Evolutionary conservation across 2,797 vertebrate genomes (phyloP).

Genomic region (Carduelis carduelis): DNA sequence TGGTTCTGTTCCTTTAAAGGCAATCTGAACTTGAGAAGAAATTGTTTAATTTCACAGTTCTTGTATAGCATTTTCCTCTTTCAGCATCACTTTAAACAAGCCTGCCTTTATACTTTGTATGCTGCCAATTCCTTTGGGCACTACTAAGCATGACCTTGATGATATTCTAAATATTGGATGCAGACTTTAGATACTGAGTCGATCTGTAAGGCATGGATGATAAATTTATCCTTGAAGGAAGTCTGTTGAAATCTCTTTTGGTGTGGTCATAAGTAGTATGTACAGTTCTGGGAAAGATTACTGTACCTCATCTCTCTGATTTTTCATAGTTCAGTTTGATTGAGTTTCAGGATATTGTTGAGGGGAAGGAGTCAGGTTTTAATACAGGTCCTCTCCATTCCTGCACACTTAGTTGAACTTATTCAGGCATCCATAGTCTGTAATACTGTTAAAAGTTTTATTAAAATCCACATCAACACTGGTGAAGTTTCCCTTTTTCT

Average conservation of each 20-base stretch:
- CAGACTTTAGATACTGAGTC: background rate
- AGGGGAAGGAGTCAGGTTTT: background rate
- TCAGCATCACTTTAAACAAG: background rate
- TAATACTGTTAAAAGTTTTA: background rate
- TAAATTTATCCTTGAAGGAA: background rate
- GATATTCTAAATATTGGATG: background rate
- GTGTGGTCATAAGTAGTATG: background rate
- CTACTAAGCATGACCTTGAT: background rate
- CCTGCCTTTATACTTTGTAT: background rate
- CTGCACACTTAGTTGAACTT: background rate
- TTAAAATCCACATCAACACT: background rate
- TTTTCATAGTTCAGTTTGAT: background rate
- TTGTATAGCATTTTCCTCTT: background rate
- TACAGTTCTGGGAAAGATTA: background rate
- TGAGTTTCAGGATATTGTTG: background rate
- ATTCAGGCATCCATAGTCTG: background rate
- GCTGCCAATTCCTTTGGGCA: background rate
- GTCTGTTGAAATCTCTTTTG: background rate
- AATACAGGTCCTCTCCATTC: background rate
- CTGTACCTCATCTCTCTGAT: background rate
- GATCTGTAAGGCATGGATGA: background rate
- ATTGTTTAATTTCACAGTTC: background rate
- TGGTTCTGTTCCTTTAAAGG: background rate
- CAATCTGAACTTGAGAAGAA: background rate
- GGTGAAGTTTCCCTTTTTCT: background rate